Evolutionary conservation across 2,888 invertebrate genomes (phyloP), one percentile per base, ranked within the genome.

Genomic region (Minunthozetes semirufus): DNA sequence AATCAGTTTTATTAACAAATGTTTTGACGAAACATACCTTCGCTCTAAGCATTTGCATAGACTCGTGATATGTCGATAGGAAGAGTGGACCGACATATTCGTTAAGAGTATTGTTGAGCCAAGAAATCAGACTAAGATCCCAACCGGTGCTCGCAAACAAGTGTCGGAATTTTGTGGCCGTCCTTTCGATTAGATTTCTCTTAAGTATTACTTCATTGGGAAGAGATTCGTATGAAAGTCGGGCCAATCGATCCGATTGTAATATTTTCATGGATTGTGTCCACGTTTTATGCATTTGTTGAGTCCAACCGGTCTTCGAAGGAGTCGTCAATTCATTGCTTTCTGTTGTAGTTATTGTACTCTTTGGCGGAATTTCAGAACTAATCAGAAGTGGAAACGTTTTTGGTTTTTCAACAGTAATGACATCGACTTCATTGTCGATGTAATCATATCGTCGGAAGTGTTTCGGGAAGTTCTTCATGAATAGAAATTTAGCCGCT

Each of bases 81-180:
- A 89, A 89, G 6, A 86, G 85, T 22, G 86, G 85, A 72, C 87
- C 88, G 66, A 91, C 83, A 80, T 87, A 84, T 77, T 91, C 90
- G 78, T 91, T 85, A 9, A 92, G 82, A 13, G 89, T 82, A 59
- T 86, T 84, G 82, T 93, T 92, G 46, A 93, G 82, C 93, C 93
- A 93, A 79, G 91, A 90, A 0, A 88, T 86, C 29, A 89, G 83
- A 78, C 88, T 87, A 29, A 86, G 82, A 79, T 92, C 90, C 84
- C 84, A 79, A 6, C 79, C 78, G n/a, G 86, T 85, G 4, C 87
- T 86, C 0, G 89, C 88, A 77, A 92, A 83, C n/a, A 88, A 84
- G 78, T 88, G 87, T 48, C 91, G 85, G 78, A 91, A 79, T 76
- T 83, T 79, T 66, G 81, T 81, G 5, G 84, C 82, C 0, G 90